Base-by-base conservation (phyloP, 2,888 invertebrate species). In the Magallana nippona region DNA sequence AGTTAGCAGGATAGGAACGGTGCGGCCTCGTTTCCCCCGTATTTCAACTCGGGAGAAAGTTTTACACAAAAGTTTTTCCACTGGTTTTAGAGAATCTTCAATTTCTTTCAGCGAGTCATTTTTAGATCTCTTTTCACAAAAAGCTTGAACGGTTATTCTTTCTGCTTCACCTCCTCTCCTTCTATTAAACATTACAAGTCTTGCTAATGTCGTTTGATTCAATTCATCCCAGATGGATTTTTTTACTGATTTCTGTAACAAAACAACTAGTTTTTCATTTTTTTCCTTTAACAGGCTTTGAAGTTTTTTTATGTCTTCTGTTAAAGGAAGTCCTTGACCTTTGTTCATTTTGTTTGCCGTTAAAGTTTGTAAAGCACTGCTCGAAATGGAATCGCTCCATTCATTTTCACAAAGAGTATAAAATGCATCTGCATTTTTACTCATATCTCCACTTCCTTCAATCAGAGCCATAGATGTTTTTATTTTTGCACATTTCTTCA, bases 161-260 rank as follows among this genome's bases (percentile, higher is more conserved):
- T 81, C 62, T 32, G 82, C 81, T 63, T 82, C 84, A 2, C 81
- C 86, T 57, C 84, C 86, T 60, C 86, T 22, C 56, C 84, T 80
- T 78, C 84, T 84, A 71, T 86, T 86, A 79, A 84, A 84, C 60
- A 86, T 56, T 5, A 85, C 85, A 8, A 81, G 58, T n/a, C 44
- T 10, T 63, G 78, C 78, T 15, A 83, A 56, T 60, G 63, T 79
- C 13, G 82, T 17, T 32, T 82, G 57, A 78, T 81, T 81, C n/a
- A 82, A 63, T 8, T 32, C 63, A 22, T 79, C 79, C 78, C 78
- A 83, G 19, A 27, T 62, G 27, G 71, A 62, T 63, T 83, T 81
- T 19, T 57, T 56, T 56, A 81, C 32, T 27, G 81, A 78, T 44
- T 60, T 44, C 27, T 32, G 32, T 32, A 84, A 78, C 15, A 32